Evolutionary conservation across 2,888 invertebrate species (phyloP).

Genomic region (Troides aeacus): DNA sequence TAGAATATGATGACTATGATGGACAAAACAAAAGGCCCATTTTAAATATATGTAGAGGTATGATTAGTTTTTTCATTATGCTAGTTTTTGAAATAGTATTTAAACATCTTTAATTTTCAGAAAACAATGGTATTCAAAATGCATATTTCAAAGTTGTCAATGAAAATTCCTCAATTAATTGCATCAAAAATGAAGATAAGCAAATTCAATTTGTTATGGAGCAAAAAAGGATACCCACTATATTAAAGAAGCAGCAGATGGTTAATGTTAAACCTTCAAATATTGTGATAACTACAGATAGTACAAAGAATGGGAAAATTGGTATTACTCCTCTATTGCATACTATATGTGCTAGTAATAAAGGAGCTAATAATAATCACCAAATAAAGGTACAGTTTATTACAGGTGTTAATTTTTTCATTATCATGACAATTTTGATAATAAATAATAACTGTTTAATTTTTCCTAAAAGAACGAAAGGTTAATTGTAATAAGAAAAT

Average conservation of each 20-base stretch:
- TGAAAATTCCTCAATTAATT: conserved; percentile 49
- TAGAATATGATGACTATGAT: conserved; percentile 46
- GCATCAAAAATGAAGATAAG: conserved; percentile 43
- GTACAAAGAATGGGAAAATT: conserved; percentile 56
- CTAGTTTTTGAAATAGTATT: background rate
- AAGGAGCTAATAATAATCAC: conserved; percentile 35
- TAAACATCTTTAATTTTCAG: conserved; percentile 43
- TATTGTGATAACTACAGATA: conserved; percentile 51
- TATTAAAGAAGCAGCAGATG: conserved; percentile 50
- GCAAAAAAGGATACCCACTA: conserved; percentile 56
- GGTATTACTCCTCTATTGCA: conserved; percentile 54
- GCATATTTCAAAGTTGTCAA: conserved; percentile 69
- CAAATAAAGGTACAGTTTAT: conserved; percentile 47
- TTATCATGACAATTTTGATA: background rate
- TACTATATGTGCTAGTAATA: conserved; percentile 18
- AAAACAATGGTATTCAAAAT: conserved; percentile 50
- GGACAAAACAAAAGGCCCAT: conserved; percentile 34
- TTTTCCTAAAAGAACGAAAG: too few relatives aligned
- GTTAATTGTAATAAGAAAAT: too few relatives aligned
- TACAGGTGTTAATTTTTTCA: background rate
- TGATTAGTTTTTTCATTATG: conserved; percentile 2
- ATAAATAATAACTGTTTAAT: background rate
- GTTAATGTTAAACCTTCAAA: conserved; percentile 39
- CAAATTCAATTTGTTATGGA: conserved; percentile 53
- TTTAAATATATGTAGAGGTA: conserved; percentile 44